phyloP scores from a whole-genome alignment of 2,888 invertebrate genomes.

The Lepeophtheirus nordmannii region DNA sequence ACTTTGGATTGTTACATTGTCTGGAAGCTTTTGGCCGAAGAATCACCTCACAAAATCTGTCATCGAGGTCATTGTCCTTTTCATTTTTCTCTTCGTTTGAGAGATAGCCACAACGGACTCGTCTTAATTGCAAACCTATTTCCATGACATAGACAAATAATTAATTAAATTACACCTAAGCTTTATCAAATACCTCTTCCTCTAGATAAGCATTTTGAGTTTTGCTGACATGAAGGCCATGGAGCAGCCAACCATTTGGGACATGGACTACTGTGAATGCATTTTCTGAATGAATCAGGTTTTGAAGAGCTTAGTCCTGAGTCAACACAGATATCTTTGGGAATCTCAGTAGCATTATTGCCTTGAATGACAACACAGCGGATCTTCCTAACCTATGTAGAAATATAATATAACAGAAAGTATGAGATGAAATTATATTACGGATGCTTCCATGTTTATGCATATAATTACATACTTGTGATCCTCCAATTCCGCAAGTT shows the following conservation, averaged over 20 bases:
- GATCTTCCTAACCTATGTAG: slow-evolving; percentile 19
- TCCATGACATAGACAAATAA: neutral
- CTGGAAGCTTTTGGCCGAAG: slow-evolving; percentile 51
- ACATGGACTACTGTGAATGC: slow-evolving; percentile 30
- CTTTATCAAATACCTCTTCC: slow-evolving; percentile 21
- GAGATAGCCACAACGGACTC: slow-evolving; percentile 7
- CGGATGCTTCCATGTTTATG: neutral
- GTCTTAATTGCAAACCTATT: slow-evolving; percentile 7
- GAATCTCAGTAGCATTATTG: slow-evolving; percentile 23
- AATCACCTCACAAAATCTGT: slow-evolving; percentile 20
- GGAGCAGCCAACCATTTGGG: slow-evolving; percentile 31
- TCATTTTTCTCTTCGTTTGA: neutral
- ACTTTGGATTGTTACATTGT: slow-evolving; percentile 65
- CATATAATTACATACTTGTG: slow-evolving; percentile 40
- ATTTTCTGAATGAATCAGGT: slow-evolving; percentile 29
- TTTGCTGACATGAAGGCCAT: slow-evolving; percentile 30
- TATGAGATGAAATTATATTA: neutral
- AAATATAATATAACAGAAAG: no score
- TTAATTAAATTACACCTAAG: neutral
- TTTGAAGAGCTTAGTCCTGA: slow-evolving; percentile 30
- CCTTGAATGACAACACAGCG: slow-evolving; percentile 30
- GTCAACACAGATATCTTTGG: slow-evolving; percentile 30
- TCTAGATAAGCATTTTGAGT: slow-evolving; percentile 19
- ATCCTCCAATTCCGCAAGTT: slow-evolving; percentile 60
- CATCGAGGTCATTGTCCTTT: neutral